Evolutionary conservation across 2,797 vertebrate genomes (phyloP).

Genomic region (Takifugu rubripes): DNA sequence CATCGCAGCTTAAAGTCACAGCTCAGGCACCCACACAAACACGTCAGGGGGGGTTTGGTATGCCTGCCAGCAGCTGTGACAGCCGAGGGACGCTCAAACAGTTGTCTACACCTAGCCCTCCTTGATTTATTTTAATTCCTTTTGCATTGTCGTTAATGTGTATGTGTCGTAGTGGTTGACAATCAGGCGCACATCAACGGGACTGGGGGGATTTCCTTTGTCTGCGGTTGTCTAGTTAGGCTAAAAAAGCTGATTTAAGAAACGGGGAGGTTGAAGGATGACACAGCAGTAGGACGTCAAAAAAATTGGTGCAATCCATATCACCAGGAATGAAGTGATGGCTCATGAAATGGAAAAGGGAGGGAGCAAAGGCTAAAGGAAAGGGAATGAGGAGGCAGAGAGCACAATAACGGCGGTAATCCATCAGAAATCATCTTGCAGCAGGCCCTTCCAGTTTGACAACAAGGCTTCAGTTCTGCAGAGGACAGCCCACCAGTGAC

Average conservation of each 20-base stretch:
- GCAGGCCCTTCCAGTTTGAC: slow-evolving; percentile 31
- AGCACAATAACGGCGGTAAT: slow-evolving; percentile 35
- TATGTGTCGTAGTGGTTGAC: background rate
- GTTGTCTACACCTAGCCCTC: background rate
- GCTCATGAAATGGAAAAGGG: slow-evolving; percentile 7
- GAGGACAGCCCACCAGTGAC: slow-evolving; percentile 44
- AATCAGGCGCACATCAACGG: background rate
- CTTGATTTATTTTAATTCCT: background rate
- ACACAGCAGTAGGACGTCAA: background rate
- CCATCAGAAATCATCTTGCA: slow-evolving; percentile 39
- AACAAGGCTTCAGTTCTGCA: slow-evolving; percentile 37
- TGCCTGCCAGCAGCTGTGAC: slow-evolving; percentile 29
- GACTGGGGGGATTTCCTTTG: slow-evolving; percentile 16
- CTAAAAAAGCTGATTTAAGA: background rate
- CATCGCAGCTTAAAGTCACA: slow-evolving; percentile 51
- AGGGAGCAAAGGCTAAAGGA: slow-evolving; percentile 6
- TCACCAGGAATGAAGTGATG: background rate
- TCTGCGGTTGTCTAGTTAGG: slow-evolving; percentile 8
- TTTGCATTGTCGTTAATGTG: background rate
- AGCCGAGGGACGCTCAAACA: slow-evolving; percentile 12
- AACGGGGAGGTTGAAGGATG: background rate
- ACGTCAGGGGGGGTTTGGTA: slow-evolving; percentile 58
- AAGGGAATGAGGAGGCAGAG: slow-evolving; percentile 19
- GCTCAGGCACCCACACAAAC: slow-evolving; percentile 51
- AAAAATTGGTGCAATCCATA: background rate